Conservation (phyloP, 2,113 vertebrate species). For the Scomber japonicus region DNA sequence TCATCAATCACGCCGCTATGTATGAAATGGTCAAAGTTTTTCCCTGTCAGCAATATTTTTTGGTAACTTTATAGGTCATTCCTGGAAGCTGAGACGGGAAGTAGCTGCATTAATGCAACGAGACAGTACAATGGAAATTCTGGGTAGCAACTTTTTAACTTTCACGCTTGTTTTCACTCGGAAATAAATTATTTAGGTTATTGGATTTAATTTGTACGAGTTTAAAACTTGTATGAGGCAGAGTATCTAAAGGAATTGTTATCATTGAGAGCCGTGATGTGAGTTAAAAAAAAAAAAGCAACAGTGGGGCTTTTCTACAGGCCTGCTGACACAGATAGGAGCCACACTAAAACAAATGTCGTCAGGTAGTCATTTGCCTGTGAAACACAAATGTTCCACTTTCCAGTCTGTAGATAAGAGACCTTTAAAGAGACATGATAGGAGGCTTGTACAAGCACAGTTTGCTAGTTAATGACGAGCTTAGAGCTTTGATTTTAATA, state of each 20-base stretch:
- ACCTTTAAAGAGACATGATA: constrained; percentile 11
- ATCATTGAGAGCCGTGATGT: not conserved
- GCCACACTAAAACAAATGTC: constrained; percentile 9
- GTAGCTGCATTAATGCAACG: not conserved
- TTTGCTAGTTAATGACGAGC: constrained; percentile 3
- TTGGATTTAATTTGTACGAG: not conserved
- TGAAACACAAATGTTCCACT: not conserved
- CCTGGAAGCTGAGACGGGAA: constrained; percentile 35
- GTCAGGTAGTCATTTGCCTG: constrained; percentile 15
- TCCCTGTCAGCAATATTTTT: constrained; percentile 28
- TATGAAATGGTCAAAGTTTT: constrained; percentile 1
- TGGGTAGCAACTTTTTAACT: not conserved
- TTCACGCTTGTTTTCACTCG: not conserved
- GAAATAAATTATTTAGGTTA: not conserved
- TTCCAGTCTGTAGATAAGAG: constrained; percentile 15
- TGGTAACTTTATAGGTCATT: constrained; percentile 18
- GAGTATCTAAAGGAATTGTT: not conserved
- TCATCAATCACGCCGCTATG: not conserved
- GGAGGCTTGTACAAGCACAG: not conserved
- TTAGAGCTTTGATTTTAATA: not conserved
- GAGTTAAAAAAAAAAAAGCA: not conserved
- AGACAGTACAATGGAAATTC: not conserved
- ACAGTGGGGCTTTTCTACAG: not conserved
- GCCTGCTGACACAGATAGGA: not conserved
- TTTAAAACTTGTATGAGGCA: not conserved